Evolutionary conservation across 2,888 invertebrate species (phyloP), one percentile per base, ranked within the genome.

Genomic region (Hetaerina titia): DNA sequence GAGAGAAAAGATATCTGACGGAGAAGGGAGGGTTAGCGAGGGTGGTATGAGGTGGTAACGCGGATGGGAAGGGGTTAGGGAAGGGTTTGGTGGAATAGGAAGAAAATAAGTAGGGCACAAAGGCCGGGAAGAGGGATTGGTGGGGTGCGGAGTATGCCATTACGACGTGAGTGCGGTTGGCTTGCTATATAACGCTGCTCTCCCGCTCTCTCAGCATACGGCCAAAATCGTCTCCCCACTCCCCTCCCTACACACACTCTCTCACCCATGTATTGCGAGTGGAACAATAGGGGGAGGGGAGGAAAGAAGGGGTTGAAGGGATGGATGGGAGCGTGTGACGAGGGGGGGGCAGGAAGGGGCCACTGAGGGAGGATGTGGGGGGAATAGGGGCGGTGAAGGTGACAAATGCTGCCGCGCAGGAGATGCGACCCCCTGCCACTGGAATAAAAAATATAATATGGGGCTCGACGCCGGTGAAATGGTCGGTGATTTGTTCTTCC

Each of bases 401-500:
- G 92, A 92, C 92, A 92, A 92, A 92, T 92, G 92, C 92, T 56
- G 69, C 25, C 69, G 17, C 64, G 58, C 90, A 45, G 45, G 64
- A 64, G 92, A 92, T 74, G 64, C 92, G 56, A 92, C 69, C 56
- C 92, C 58, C 15, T 81, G 81, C 81, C 81, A 15, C 11, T 31
- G 81, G 22, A 81, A 81, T 64, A 92, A 64, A 92, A 92, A 56
- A 92, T 45, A 58, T 88, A 92, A 92, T 56, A 31, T 31, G 58
- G 11, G 31, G 2, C 56, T 4, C 31, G 81, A 81, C 69, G 15
- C 92, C 69, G 57, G 45, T 57, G 92, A 56, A 92, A 92, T 92
- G 92, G 92, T 9, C 69, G 69, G 92, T 92, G 69, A 92, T 92
- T 92, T 92, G 92, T 92, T 92, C 92, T 92, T 69, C 69, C 92